phyloP scores from a whole-genome alignment of 37 sponge, comb jelly and placozoan species.

The Tethya wilhelma region DNA sequence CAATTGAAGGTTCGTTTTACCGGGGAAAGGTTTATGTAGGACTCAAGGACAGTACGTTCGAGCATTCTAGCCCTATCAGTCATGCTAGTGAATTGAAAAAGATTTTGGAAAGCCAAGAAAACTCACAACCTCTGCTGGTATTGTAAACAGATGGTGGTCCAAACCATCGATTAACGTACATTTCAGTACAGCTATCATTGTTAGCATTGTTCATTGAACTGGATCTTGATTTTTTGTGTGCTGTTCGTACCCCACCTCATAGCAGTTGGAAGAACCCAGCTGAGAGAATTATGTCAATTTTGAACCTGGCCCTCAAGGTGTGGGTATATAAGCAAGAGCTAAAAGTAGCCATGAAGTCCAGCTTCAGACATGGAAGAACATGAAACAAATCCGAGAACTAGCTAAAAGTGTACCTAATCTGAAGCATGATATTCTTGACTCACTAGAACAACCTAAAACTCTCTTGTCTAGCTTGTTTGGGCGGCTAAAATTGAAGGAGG shows the following conservation, averaged over 20 bases:
- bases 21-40: conserved; percentile 13
- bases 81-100: conserved; percentile 45
- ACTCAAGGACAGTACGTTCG: conserved; percentile 18
- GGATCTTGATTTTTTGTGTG: conserved; percentile 47
- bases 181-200: conserved; percentile 35
- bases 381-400: conserved; percentile 10
- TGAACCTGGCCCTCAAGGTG: conserved; percentile 55
- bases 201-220: conserved; percentile 35
- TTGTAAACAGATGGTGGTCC: conserved; percentile 18
- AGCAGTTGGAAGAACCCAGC: conserved; percentile 46
- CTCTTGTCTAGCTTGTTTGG: conserved; percentile 4
- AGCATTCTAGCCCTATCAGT: conserved; percentile 27
- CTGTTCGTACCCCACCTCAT: conserved; percentile 48
- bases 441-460: conserved; percentile 13
- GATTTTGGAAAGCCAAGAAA: conserved; percentile 4
- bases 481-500: conserved; percentile 32
- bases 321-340: conserved; percentile 16
- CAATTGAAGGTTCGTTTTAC: conserved; percentile 25
- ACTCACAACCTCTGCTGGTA: not conserved
- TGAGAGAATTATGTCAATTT: conserved; percentile 37
- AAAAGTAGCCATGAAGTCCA: conserved; percentile 15
- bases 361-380: conserved; percentile 23
- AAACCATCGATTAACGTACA: conserved; percentile 13
- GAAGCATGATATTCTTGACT: conserved; percentile 16
- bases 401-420: conserved; percentile 21